These are phyloP conservation scores for Ferdinandea cuprea DNA, from an alignment of 2,888 invertebrate genomes.

Conservation along the genomic window DNA sequence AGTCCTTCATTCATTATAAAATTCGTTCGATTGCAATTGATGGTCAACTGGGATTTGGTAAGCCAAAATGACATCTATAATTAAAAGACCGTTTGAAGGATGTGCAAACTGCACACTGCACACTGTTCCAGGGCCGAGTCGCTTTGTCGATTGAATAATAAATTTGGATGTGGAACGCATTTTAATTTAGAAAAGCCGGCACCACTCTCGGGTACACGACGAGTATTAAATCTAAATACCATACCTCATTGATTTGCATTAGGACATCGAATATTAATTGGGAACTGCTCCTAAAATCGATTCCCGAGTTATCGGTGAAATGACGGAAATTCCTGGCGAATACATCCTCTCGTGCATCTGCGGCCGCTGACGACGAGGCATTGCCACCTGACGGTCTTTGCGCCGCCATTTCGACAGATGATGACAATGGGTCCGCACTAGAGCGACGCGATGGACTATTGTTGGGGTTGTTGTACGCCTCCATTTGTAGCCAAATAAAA, in stretches of 20 bases:
- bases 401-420: slow-evolving; percentile 42
- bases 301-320: slow-evolving; percentile 85
- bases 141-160: slow-evolving; percentile 65
- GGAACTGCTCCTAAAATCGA: slow-evolving; percentile 96
- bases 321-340: slow-evolving; percentile 80
- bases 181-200: slow-evolving; percentile 62
- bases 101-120: slow-evolving; percentile 2
- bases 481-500: slow-evolving; percentile 83
- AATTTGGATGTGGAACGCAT: slow-evolving; percentile 66
- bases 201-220: not conserved
- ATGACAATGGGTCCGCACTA: slow-evolving; percentile 46
- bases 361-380: too few species aligned
- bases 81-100: slow-evolving; percentile 62
- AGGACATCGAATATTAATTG: slow-evolving; percentile 96
- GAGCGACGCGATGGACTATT: slow-evolving; percentile 60
- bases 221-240: slow-evolving; percentile 72
- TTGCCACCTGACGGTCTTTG: slow-evolving; percentile 39
- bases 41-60: slow-evolving; percentile 68
- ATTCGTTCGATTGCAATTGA: slow-evolving; percentile 66
- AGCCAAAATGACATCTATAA: slow-evolving; percentile 71
- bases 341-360: slow-evolving; percentile 77
- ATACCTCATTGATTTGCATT: slow-evolving; percentile 86
- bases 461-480: slow-evolving; percentile 77
- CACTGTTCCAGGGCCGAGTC: not conserved
- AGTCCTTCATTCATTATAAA: slow-evolving; percentile 67